Evolutionary conservation across 2,113 vertebrate species (phyloP).

Genomic region (Brevimyrus niger): DNA sequence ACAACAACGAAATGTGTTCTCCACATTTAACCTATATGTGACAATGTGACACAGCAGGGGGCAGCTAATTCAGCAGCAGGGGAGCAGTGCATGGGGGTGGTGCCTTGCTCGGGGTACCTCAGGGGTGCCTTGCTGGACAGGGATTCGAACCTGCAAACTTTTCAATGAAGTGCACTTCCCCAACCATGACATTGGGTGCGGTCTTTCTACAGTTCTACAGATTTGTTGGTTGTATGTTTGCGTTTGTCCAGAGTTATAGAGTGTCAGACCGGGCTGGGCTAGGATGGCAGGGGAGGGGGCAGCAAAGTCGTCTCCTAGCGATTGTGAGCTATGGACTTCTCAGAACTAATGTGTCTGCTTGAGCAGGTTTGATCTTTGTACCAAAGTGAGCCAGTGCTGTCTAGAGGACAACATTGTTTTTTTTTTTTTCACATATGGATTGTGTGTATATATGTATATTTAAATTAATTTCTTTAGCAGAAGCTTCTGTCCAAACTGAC

Average conservation of each 20-base stretch:
- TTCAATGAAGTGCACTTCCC: no score
- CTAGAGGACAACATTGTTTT: background rate
- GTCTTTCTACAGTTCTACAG: background rate
- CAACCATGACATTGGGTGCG: background rate
- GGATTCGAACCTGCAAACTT: no score
- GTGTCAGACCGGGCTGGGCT: background rate
- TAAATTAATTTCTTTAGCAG: background rate
- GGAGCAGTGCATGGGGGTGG: no score
- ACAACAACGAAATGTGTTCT: no score
- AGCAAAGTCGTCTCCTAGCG: background rate
- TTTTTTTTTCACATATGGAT: background rate
- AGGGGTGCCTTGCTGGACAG: no score
- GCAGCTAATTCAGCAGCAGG: no score
- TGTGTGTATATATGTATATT: background rate
- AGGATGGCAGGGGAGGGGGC: background rate
- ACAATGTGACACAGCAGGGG: no score
- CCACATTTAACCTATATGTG: no score
- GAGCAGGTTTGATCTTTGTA: background rate
- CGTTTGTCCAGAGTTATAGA: background rate
- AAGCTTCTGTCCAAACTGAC: background rate
- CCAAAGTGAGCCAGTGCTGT: background rate
- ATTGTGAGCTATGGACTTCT: background rate
- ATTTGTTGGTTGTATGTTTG: background rate
- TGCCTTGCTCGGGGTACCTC: no score
- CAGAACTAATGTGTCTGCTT: background rate